Conservation (phyloP, 2,113 vertebrate genomes). For the Tapirus terrestris region DNA sequence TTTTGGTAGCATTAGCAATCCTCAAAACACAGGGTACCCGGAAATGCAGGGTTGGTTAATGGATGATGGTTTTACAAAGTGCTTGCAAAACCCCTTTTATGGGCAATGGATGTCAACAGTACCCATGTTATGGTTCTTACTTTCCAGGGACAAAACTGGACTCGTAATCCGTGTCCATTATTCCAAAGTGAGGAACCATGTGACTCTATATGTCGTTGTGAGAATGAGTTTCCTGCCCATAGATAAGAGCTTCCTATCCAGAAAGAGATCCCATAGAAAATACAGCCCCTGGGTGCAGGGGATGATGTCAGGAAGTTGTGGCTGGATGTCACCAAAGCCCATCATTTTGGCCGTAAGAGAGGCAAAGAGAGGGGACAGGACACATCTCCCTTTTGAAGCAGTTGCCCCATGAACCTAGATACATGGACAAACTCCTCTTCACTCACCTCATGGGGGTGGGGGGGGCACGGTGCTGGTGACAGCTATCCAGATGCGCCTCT, state of each 20-base stretch:
- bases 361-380: neutral
- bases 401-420: accelerated
- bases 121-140: neutral
- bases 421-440: neutral
- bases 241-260: neutral
- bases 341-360: neutral
- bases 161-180: neutral
- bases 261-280: neutral
- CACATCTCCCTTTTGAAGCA: neutral
- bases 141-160: neutral
- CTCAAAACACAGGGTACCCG: neutral
- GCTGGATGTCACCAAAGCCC: neutral
- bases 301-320: accelerated
- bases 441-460: accelerated
- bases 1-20: neutral
- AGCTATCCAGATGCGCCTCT: neutral
- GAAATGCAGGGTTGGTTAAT: neutral
- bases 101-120: neutral
- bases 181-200: neutral
- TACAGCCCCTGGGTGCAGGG: neutral
- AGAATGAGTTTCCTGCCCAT: neutral
- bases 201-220: neutral
- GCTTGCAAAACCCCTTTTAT: neutral
- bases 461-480: neutral
- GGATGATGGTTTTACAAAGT: neutral